Percentiles rank a stretch among this genome's conserved stretches.
These are phyloP conservation scores for Vimba vimba DNA, from an alignment of 2,113 vertebrate genomes.

Conservation along the genomic window DNA sequence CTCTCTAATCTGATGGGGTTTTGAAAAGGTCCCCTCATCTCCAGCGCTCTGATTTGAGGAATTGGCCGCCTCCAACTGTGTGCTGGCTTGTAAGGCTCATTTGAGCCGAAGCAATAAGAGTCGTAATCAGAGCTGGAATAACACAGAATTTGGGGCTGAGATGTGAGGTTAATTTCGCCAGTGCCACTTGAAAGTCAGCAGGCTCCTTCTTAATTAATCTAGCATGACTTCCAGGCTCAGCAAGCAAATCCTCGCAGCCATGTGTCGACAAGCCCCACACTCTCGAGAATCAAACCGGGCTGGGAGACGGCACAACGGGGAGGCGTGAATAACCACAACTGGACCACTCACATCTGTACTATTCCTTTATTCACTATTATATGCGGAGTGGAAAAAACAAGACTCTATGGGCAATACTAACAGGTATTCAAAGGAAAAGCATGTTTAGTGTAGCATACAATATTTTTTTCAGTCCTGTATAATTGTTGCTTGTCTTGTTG, in stretches of 20 bases:
- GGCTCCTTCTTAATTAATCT: slow-evolving; percentile 59
- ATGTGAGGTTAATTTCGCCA: slow-evolving; percentile 49
- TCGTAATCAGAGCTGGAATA: slow-evolving; percentile 56
- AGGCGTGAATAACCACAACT: slow-evolving; percentile 33
- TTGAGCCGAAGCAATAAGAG: slow-evolving; percentile 47
- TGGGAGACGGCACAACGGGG: slow-evolving; percentile 28
- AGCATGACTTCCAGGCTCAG: slow-evolving; percentile 48
- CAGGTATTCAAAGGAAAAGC: not conserved
- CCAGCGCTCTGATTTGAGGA: slow-evolving; percentile 46
- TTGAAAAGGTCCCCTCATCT: slow-evolving; percentile 39
- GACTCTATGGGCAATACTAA: not conserved
- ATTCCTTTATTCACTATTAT: not conserved
- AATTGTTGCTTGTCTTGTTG: not conserved
- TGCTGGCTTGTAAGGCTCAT: slow-evolving; percentile 47
- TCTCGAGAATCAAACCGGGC: slow-evolving; percentile 23
- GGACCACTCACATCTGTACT: slow-evolving; percentile 17
- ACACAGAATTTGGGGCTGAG: slow-evolving; percentile 35
- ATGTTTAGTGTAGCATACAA: not conserved
- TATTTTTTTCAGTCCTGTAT: not conserved
- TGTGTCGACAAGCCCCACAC: slow-evolving; percentile 19
- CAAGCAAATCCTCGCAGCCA: slow-evolving; percentile 26
- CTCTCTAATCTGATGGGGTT: slow-evolving; percentile 55
- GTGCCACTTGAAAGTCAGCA: slow-evolving; percentile 59
- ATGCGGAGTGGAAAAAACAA: not conserved
- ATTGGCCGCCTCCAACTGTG: slow-evolving; percentile 48